Conservation (phyloP, 1,140 invertebrate species). For the silkworm (Bombyx mori) region DNA sequence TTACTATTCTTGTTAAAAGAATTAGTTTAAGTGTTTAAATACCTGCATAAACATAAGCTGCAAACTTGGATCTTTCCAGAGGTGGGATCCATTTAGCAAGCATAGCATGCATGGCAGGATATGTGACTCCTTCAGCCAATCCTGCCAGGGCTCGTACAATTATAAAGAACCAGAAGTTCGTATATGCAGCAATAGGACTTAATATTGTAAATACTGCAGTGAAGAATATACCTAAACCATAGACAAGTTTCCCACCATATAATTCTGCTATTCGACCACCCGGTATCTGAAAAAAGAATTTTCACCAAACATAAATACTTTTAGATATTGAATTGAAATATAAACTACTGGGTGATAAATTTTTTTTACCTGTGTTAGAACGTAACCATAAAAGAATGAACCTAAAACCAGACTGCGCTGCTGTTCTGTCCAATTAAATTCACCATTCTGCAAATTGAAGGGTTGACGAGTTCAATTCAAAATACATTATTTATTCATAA, state of each 20-base stretch:
- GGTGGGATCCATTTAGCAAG: slow-evolving; percentile 87
- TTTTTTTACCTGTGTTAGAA: slow-evolving; percentile 80
- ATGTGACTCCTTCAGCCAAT: slow-evolving; percentile 88
- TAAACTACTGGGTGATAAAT: neutral
- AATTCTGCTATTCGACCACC: slow-evolving; percentile 86
- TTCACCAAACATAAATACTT: neutral
- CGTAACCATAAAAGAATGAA: slow-evolving; percentile 90
- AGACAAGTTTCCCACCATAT: slow-evolving; percentile 85
- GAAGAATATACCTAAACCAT: slow-evolving; percentile 82
- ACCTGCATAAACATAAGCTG: slow-evolving; percentile 85
- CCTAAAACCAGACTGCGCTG: slow-evolving; percentile 87
- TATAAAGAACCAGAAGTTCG: slow-evolving; percentile 80
- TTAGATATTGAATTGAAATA: neutral
- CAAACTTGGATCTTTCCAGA: slow-evolving; percentile 84
- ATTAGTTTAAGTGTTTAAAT: slow-evolving; percentile 17
- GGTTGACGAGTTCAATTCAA: too few relatives aligned
- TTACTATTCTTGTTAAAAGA: too few relatives aligned
- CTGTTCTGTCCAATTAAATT: slow-evolving; percentile 84
- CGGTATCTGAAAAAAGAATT: slow-evolving; percentile 71
- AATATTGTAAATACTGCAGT: slow-evolving; percentile 84
- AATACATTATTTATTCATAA: too few relatives aligned
- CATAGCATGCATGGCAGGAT: slow-evolving; percentile 87
- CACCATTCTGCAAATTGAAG: slow-evolving; percentile 72
- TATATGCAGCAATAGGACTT: slow-evolving; percentile 80
- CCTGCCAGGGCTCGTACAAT: slow-evolving; percentile 86